Evolutionary conservation across 2,113 vertebrate species (phyloP).

Genomic region (Lophura nycthemera): DNA sequence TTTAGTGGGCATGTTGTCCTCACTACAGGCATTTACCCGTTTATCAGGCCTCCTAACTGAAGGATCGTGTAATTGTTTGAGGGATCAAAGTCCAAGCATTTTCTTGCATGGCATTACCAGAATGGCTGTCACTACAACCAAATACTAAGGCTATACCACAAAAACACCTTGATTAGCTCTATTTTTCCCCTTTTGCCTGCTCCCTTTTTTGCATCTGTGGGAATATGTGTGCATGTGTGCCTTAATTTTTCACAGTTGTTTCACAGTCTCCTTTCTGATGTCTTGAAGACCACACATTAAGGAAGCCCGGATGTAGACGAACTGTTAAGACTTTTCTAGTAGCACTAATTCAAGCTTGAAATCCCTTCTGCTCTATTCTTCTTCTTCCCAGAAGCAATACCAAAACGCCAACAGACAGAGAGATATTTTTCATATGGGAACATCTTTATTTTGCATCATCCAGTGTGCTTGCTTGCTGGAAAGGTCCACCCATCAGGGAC

Average conservation of each 20-base stretch:
- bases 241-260: neutral
- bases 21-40: neutral
- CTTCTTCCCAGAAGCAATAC: slow-evolving; percentile 12
- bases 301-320: slow-evolving; percentile 4
- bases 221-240: neutral
- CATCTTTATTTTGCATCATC: neutral
- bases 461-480: neutral
- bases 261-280: slow-evolving; percentile 15
- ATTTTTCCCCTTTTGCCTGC: neutral
- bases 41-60: rapidly evolving
- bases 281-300: slow-evolving; percentile 50
- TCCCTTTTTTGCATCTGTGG: slow-evolving; percentile 1
- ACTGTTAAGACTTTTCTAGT: neutral
- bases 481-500: neutral
- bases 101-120: neutral
- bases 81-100: neutral
- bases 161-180: neutral
- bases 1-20: neutral
- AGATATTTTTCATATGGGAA: neutral
- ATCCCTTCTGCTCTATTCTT: neutral
- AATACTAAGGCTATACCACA: neutral
- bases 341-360: neutral
- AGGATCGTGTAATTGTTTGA: neutral
- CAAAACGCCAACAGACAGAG: neutral
- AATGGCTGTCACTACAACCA: neutral